Evolutionary conservation across 2,797 vertebrate species (phyloP), one percentile per base, ranked within the genome.

Genomic region (Babyrousa celebensis): DNA sequence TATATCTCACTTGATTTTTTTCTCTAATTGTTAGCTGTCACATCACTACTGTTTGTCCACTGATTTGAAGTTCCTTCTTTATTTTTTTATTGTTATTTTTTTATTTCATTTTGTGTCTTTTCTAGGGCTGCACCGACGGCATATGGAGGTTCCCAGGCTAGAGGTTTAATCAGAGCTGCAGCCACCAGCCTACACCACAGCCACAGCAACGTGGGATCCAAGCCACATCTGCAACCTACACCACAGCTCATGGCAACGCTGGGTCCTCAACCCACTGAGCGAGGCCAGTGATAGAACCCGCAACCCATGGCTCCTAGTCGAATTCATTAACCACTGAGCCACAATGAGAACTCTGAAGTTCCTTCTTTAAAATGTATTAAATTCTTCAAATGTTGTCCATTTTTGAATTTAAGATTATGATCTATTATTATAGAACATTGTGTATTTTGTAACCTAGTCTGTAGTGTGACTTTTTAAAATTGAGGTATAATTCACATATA

Each of bases 401-500:
- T 95, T 96, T 91, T 27, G 1, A 90, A 78, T 93, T 89, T 62
- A 88, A 74, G 89, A 85, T 20, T 86, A 54, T 89, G 67, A 84
- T 75, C 15, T n/a, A 65, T 80, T 88, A 0, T 97, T 95, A 27
- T 86, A 91, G 60, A 80, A 94, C 5, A 48, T 32, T 56, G 10
- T 63, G 3, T 72, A 85, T 91, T 78, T 72, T 94, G 20, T 87
- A 85, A 77, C 21, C 32, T 95, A 11, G 36, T 77, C 29, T 85
- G 1, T 16, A n/a, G 43, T 96, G 5, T 52, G 60, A 85, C 29
- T 65, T 52, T 67, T 32, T 70, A 58, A 40, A 48, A 40, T 56
- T 94, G 62, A 79, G 27, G 54, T 60, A 56, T 56, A 89, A 67
- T 62, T 85, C 25, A 52, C 36, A 77, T 71, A 68, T 40, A 85